These are phyloP conservation scores for Furnarius figulus DNA, from an alignment of 2,113 vertebrate genomes.

Conservation along the genomic window DNA sequence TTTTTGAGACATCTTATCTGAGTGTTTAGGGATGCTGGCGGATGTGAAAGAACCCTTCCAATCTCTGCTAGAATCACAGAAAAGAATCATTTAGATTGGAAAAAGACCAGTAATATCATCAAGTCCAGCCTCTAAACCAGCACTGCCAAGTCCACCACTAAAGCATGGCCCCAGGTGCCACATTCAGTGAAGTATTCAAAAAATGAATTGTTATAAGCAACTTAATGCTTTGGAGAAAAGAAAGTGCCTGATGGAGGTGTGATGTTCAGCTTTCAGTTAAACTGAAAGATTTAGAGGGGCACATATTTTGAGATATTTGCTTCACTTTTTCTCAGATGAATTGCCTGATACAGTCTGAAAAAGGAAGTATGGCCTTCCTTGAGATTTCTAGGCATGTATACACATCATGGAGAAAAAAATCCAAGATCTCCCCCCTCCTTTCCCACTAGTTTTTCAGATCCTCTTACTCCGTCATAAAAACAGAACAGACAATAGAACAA, in stretches of 20 bases:
- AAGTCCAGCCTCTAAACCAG: background rate
- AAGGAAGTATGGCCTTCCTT: background rate
- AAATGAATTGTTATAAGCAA: background rate
- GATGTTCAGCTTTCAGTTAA: background rate
- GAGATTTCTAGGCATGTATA: background rate
- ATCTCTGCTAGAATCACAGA: background rate
- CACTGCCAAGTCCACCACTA: background rate
- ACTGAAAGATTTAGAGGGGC: background rate
- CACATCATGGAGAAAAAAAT: background rate
- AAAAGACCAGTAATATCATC: background rate
- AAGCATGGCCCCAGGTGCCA: background rate
- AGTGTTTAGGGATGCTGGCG: background rate
- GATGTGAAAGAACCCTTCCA: background rate
- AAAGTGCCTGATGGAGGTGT: background rate
- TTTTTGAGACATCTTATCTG: background rate
- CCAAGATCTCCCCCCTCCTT: background rate
- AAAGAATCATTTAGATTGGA: background rate
- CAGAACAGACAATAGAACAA: background rate
- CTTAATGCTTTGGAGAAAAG: background rate
- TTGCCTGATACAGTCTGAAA: background rate
- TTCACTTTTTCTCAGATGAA: background rate
- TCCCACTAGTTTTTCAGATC: background rate
- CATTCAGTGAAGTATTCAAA: background rate
- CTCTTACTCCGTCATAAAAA: background rate
- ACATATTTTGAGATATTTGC: background rate